Evolutionary conservation across 2,888 invertebrate species (phyloP), one percentile per base, ranked within the genome.

Genomic region (Entomobrya multifasciata): DNA sequence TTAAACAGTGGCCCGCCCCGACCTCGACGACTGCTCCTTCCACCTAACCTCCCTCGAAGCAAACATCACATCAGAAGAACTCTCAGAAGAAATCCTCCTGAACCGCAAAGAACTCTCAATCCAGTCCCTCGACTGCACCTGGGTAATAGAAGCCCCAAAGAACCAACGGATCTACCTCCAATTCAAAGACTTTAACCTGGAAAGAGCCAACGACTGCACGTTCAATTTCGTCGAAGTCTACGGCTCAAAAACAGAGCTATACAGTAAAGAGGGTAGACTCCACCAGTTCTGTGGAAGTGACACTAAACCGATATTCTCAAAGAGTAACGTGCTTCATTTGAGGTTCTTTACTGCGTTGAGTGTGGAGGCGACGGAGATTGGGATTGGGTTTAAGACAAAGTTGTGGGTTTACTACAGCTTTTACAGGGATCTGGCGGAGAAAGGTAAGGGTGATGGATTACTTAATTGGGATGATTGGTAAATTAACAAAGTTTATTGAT

Each of bases 251-350:
- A 95, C 95, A 22, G 95, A 95, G 91, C 93, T 95, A 91, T 93
- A 94, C 72, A 93, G 94, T 80, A 60, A 70, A 30, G 88, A 86
- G 74, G 90, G 90, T 70, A 93, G 94, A 87, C 91, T 95, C 81
- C 95, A 94, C 90, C 95, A 95, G 92, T 97, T 96, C 93, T 97
- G 97, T 92, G 97, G 97, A 0, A 96, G 97, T 5, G 95, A 97
- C 27, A 96, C 97, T 0, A 97, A 97, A 91, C 93, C 95, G 1
- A 95, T 96, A 17, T 93, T 94, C 41, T 95, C 96, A 0, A 93
- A 93, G 6, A 94, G 94, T 2, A 95, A 96, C 92, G 93, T 95
- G 15, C 94, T 97, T 92, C 95, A 96, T 91, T 94, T 97, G 25
- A 94, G 97, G 80, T 97, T 95, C 92, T 95, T 95, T 89, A 94